phyloP scores from a whole-genome alignment of 2,113 vertebrate species.

The Nothocercus nigrocapillus region DNA sequence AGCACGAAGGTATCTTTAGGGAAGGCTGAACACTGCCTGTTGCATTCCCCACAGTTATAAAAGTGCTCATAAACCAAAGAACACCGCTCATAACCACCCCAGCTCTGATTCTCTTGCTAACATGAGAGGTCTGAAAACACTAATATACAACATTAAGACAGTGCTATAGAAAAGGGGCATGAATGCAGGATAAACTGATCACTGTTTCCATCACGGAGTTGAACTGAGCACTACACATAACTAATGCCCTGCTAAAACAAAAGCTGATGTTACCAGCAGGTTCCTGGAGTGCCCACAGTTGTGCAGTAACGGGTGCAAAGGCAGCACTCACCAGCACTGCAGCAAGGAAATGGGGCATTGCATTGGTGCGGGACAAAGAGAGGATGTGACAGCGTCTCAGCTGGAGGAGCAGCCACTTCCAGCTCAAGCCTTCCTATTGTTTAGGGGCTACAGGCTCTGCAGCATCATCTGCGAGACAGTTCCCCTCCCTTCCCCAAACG shows the following conservation, averaged over 20 bases:
- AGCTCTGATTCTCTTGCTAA: neutral
- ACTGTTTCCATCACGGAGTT: neutral
- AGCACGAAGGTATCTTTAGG: rapidly evolving
- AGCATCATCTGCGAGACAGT: neutral
- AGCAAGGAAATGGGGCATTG: neutral
- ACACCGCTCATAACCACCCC: neutral
- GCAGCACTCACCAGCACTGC: neutral
- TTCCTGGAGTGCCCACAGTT: neutral
- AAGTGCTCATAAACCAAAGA: neutral
- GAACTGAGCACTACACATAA: neutral
- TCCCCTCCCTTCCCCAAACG: neutral
- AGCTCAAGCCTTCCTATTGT: neutral
- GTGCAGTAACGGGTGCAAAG: neutral
- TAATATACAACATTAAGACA: neutral
- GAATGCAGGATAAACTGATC: neutral
- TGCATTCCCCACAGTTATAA: neutral
- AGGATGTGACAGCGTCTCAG: neutral
- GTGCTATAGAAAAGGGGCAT: neutral
- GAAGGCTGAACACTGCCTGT: neutral
- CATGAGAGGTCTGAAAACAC: neutral
- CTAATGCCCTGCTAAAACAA: neutral
- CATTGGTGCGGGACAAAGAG: neutral
- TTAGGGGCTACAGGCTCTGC: neutral
- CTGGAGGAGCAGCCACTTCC: neutral
- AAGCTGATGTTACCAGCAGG: neutral